Conservation (phyloP, 35 echinoderm and acorn worm species). For the Lytechinus pictus region DNA sequence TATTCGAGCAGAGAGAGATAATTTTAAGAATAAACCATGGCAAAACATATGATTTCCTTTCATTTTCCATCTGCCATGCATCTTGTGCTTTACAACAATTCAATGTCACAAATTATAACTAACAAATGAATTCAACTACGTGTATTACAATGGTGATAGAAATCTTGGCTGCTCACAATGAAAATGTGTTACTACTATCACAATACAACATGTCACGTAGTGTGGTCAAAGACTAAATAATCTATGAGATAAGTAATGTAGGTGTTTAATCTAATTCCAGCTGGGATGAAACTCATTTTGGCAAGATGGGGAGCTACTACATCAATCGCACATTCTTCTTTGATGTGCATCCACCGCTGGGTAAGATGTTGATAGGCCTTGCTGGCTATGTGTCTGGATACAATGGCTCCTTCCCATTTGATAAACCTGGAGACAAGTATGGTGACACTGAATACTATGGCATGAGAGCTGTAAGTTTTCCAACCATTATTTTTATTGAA, state of each 20-base stretch:
- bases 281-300: conserved; percentile 99
- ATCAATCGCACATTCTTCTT: conserved; percentile 99
- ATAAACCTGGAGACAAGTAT: conserved; percentile 92
- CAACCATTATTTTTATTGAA: too few species aligned
- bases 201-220: too few species aligned
- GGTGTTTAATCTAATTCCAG: conserved; percentile 56
- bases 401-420: conserved; percentile 92
- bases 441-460: conserved; percentile 85
- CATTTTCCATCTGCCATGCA: too few species aligned
- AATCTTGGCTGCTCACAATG: too few species aligned
- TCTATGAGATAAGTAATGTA: neutral
- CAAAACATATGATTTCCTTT: too few species aligned
- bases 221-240: too few species aligned
- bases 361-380: conserved; percentile 98
- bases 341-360: conserved; percentile 98
- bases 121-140: neutral
- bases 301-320: conserved; percentile 98
- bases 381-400: conserved; percentile 87
- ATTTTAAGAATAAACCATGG: too few species aligned
- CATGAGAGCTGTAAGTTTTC: conserved; percentile 86
- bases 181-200: too few species aligned
- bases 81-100: too few species aligned
- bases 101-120: too few species aligned
- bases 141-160: too few species aligned
- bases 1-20: too few species aligned